Conservation (phyloP, 2,888 invertebrate species). For the Periphyllus acericola region DNA sequence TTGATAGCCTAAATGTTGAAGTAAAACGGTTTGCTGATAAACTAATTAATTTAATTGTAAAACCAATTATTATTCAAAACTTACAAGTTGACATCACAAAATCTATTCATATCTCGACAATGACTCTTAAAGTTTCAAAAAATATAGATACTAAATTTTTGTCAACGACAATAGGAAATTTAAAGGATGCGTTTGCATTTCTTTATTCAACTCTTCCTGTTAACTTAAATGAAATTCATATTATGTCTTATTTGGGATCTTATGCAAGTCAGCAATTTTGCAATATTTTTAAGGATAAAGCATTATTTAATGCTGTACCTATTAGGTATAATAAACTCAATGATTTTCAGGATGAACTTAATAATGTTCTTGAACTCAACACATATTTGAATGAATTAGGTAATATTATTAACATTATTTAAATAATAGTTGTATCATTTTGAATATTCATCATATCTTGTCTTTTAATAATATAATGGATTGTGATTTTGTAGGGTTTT, state of each 20-base stretch:
- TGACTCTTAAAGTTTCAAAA: constrained; percentile 45
- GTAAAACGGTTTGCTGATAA: constrained; percentile 72
- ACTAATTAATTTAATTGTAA: constrained; percentile 72
- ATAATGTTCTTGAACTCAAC: constrained; percentile 33
- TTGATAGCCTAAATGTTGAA: constrained; percentile 69
- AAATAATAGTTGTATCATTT: background rate
- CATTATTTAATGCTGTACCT: constrained; percentile 52
- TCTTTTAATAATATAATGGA: background rate
- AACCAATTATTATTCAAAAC: constrained; percentile 68
- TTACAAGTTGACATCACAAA: constrained; percentile 16
- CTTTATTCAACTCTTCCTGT: constrained; percentile 17
- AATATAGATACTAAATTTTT: constrained; percentile 27
- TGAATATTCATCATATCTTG: background rate
- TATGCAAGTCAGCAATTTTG: constrained; percentile 32
- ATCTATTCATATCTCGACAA: constrained; percentile 20
- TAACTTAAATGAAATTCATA: constrained; percentile 19
- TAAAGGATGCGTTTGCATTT: constrained; percentile 36
- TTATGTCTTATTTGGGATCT: constrained; percentile 52
- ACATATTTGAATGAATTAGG: constrained; percentile 40
- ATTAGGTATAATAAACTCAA: constrained; percentile 14
- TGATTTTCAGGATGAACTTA: constrained; percentile 29
- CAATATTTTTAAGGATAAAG: constrained; percentile 32
- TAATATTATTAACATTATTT: constrained; percentile 12
- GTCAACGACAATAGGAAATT: constrained; percentile 19
- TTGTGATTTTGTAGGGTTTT: constrained; percentile 52